Evolutionary conservation across 1,140 invertebrate species (phyloP).

Genomic region (Mercenaria mercenaria): DNA sequence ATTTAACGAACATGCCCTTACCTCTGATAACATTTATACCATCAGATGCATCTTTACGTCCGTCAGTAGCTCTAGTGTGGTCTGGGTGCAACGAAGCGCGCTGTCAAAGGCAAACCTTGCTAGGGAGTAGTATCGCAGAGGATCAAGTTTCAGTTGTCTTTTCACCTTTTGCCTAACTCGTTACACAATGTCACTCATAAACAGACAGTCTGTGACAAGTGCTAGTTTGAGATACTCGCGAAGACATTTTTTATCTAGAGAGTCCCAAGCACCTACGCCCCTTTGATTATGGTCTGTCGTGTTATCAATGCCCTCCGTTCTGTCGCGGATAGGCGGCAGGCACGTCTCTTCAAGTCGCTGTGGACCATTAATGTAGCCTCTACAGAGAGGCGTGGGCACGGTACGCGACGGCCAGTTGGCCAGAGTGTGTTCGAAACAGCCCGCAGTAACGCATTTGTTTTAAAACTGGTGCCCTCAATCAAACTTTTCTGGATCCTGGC

Average conservation of each 20-base stretch:
- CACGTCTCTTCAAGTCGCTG: too few species aligned
- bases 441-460: too few species aligned
- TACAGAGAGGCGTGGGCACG: too few species aligned
- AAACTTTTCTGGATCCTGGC: too few species aligned
- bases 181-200: background rate
- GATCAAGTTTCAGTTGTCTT: background rate
- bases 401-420: too few species aligned
- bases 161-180: background rate
- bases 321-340: background rate
- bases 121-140: background rate
- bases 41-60: background rate
- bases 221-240: background rate
- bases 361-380: too few species aligned
- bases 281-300: background rate
- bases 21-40: background rate
- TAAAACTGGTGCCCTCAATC: too few species aligned
- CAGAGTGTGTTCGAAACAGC: too few species aligned
- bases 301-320: background rate
- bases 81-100: background rate
- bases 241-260: background rate
- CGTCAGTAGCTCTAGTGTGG: background rate
- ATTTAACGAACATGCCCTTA: too few species aligned
- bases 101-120: background rate
- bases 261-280: background rate
- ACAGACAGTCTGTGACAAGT: background rate